phyloP scores from a whole-genome alignment of 2,113 vertebrate genomes.

The Plotosus lineatus region DNA sequence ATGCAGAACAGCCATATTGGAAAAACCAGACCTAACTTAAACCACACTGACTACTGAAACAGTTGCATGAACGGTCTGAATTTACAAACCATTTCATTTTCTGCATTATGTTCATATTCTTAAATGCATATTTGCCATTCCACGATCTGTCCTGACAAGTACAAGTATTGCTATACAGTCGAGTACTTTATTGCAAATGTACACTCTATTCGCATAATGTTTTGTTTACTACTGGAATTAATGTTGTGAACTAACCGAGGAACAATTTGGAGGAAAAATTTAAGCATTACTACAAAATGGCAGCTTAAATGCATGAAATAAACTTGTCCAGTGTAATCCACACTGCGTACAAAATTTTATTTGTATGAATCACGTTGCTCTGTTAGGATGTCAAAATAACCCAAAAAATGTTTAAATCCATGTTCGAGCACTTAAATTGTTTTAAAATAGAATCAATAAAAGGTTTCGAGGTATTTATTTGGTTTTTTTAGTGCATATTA shows the following conservation, averaged over 20 bases:
- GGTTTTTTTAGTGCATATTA: too few species aligned
- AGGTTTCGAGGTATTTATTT: too few species aligned
- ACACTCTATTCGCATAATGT: neutral
- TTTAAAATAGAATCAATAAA: too few species aligned
- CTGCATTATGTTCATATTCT: neutral
- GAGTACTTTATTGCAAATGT: neutral
- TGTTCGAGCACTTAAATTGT: too few species aligned
- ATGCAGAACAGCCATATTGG: neutral
- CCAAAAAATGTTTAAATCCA: too few species aligned
- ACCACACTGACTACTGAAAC: neutral
- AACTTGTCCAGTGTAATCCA: too few species aligned
- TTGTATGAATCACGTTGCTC: too few species aligned
- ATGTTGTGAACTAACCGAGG: neutral
- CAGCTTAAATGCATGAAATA: too few species aligned
- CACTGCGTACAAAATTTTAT: too few species aligned
- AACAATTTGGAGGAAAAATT: neutral
- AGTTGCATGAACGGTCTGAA: neutral
- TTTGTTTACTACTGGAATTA: neutral
- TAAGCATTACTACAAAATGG: neutral
- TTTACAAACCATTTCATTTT: neutral
- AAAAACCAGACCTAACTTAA: neutral
- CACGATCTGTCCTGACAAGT: neutral
- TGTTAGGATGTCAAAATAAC: too few species aligned
- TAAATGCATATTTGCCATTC: neutral
- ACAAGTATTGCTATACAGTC: neutral